Conservation (phyloP, 2,797 vertebrate genomes). For the Acipenser oxyrinchus region DNA sequence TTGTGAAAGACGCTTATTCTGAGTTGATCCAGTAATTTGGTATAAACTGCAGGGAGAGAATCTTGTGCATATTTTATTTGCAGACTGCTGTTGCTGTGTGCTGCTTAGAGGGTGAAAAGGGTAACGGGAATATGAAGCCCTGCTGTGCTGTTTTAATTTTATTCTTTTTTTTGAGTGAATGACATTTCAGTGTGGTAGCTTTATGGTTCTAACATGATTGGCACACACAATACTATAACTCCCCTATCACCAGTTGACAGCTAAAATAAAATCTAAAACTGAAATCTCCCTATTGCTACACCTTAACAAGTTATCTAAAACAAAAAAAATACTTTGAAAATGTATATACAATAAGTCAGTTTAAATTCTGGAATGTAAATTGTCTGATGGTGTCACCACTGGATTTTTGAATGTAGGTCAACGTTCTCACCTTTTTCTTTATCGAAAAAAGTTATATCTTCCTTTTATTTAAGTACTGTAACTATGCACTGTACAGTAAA, state of each 20-base stretch:
- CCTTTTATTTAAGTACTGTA: conserved; percentile 17
- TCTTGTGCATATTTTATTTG: too few relatives aligned
- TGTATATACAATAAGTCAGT: too few relatives aligned
- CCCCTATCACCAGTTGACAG: too few relatives aligned
- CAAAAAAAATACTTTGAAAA: too few relatives aligned
- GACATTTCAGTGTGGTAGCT: neutral
- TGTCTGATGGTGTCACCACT: conserved; percentile 38
- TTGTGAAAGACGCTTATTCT: neutral
- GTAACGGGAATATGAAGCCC: neutral
- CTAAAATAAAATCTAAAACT: too few relatives aligned
- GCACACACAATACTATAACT: neutral
- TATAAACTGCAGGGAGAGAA: neutral
- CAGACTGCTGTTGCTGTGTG: neutral
- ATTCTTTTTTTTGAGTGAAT: neutral
- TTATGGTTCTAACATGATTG: neutral
- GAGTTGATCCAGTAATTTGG: neutral
- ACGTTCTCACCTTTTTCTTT: conserved; percentile 17
- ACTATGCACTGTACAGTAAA: too few relatives aligned
- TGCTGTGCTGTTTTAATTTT: neutral
- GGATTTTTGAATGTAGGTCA: conserved; percentile 41
- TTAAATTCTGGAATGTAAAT: too few relatives aligned
- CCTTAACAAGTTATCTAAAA: too few relatives aligned
- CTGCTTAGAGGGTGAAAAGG: neutral
- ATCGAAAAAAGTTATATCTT: conserved; percentile 21
- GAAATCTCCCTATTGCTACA: too few relatives aligned